Evolutionary conservation across 1,140 invertebrate species (phyloP).

Genomic region (Apis florea): DNA sequence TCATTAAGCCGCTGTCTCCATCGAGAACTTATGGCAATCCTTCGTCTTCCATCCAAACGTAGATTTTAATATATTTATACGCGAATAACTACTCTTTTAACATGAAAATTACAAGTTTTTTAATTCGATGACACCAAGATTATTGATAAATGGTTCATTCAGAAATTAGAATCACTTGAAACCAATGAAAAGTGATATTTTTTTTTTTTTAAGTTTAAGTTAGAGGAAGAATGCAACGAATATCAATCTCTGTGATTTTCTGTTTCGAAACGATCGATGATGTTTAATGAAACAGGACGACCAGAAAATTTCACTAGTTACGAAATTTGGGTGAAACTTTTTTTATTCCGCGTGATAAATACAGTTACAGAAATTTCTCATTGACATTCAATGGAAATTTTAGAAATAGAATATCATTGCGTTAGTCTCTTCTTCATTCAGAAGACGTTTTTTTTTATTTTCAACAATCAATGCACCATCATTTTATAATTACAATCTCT

Average conservation of each 20-base stretch:
- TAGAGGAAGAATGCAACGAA: background rate
- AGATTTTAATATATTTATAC: background rate
- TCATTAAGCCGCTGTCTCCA: slow-evolving; percentile 37
- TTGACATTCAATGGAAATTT: background rate
- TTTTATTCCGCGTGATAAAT: no score
- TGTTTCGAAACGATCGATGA: no score
- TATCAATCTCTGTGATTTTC: background rate
- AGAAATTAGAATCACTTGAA: background rate
- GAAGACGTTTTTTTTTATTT: no score
- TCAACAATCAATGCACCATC: no score
- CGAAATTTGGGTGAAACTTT: slow-evolving; percentile 4
- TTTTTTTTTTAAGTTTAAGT: background rate
- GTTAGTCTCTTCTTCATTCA: no score
- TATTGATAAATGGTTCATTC: background rate
- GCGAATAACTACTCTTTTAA: background rate
- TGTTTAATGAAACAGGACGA: slow-evolving; percentile 33
- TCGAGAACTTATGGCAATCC: slow-evolving; percentile 27
- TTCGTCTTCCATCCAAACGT: background rate
- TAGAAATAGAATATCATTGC: no score
- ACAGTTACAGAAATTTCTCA: background rate
- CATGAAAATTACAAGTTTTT: background rate
- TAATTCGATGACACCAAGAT: background rate
- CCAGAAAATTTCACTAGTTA: slow-evolving; percentile 39
- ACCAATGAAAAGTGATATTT: no score
- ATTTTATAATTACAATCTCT: no score